Evolutionary conservation across 2,797 vertebrate genomes (phyloP).

Genomic region (Ctenochaetus hawaiiensis): DNA sequence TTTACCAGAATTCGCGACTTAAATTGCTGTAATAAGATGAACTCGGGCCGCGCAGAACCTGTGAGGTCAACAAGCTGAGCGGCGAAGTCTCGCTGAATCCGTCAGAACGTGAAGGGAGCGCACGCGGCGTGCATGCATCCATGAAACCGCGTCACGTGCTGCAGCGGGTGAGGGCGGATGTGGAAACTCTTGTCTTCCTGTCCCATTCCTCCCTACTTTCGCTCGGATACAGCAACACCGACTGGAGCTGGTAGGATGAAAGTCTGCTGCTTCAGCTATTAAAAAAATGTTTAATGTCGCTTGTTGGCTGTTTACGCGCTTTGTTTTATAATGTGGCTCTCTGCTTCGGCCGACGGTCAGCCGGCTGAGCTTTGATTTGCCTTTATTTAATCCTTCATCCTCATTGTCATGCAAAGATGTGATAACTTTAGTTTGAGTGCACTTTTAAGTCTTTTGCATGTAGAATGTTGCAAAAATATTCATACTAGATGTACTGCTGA

Average conservation of each 20-base stretch:
- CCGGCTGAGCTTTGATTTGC: neutral
- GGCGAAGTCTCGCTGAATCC: neutral
- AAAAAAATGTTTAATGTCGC: neutral
- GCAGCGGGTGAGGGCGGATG: conserved; percentile 51
- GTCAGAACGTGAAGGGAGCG: neutral
- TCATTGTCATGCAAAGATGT: neutral
- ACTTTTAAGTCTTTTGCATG: neutral
- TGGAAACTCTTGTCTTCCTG: conserved; percentile 41
- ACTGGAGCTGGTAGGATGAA: conserved; percentile 36
- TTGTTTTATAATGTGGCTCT: too few relatives aligned
- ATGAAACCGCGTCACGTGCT: conserved; percentile 32
- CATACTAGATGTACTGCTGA: too few relatives aligned
- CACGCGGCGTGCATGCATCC: too few relatives aligned
- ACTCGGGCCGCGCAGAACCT: rapidly evolving
- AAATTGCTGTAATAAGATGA: neutral
- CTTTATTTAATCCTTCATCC: conserved; percentile 7
- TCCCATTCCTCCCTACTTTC: conserved; percentile 13
- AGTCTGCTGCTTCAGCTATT: neutral
- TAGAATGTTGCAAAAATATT: too few relatives aligned
- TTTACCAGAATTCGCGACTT: neutral
- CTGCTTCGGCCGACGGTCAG: neutral
- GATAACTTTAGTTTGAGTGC: conserved; percentile 8
- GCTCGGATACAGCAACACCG: neutral
- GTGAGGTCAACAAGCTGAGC: neutral
- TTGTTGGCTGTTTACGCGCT: neutral